phyloP scores from a whole-genome alignment of 2,888 invertebrate species.

The Troides aeacus region DNA sequence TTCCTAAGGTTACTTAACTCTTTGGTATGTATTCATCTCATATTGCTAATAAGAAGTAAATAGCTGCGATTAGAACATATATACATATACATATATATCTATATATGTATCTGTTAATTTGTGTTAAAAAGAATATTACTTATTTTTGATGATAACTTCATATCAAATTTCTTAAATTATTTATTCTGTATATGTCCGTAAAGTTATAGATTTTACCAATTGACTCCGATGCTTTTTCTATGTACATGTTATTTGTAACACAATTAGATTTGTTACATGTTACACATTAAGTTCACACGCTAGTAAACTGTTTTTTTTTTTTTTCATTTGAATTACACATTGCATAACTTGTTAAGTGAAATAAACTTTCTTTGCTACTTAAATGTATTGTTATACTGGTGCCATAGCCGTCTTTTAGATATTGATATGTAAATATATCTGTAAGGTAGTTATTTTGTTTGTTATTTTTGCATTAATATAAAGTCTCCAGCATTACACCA shows the following conservation, averaged over 20 bases:
- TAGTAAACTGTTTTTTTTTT: constrained; percentile 39
- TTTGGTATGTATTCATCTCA: constrained; percentile 51
- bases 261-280: constrained; percentile 33
- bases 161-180: constrained; percentile 42
- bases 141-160: constrained; percentile 35
- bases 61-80: constrained; percentile 26
- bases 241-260: constrained; percentile 34
- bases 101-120: constrained; percentile 24
- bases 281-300: constrained; percentile 27
- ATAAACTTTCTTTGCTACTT: constrained; percentile 25
- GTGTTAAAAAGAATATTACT: constrained; percentile 7
- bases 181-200: constrained; percentile 38
- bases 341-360: constrained; percentile 6
- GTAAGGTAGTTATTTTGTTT: constrained; percentile 17
- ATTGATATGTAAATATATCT: constrained; percentile 24
- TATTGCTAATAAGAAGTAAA: constrained; percentile 38
- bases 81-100: background rate
- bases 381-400: constrained; percentile 28
- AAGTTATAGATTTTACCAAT: constrained; percentile 37
- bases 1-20: constrained; percentile 56
- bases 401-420: constrained; percentile 29
- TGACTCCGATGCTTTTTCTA: constrained; percentile 37
- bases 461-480: constrained; percentile 22
- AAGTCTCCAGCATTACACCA: constrained; percentile 11
- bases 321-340: constrained; percentile 5